phyloP scores from a whole-genome alignment of 2,888 invertebrate species.

The Drosophila cognata region DNA sequence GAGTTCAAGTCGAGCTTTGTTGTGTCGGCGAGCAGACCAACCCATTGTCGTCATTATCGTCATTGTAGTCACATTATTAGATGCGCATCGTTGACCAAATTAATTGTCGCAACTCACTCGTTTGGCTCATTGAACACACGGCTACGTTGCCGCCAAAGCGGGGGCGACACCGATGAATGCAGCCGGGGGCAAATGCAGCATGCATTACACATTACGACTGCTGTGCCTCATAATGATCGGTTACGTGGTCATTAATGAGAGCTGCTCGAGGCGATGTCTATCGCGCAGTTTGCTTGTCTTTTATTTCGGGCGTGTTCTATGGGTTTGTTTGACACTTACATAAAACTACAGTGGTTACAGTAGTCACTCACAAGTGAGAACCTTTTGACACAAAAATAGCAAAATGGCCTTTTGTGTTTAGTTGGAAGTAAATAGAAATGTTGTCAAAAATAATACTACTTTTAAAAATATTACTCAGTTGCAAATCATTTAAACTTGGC shows the following conservation, averaged over 20 bases:
- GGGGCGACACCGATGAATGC: constrained; percentile 28
- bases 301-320: constrained; percentile 41
- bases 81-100: constrained; percentile 74
- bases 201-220: neutral
- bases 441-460: neutral
- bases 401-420: neutral
- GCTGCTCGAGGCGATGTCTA: constrained; percentile 33
- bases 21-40: constrained; percentile 3
- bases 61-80: constrained; percentile 78
- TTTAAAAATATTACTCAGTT: neutral
- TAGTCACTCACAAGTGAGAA: neutral
- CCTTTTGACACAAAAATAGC: no score
- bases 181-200: constrained; percentile 30
- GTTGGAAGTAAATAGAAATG: neutral
- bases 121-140: constrained; percentile 47
- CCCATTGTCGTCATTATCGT: constrained; percentile 57
- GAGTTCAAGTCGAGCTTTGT: constrained; percentile 53
- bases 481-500: neutral
- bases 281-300: constrained; percentile 19
- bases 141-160: constrained; percentile 30
- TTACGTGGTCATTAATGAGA: constrained; percentile 50
- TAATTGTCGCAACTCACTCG: constrained; percentile 62
- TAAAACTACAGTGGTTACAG: neutral
- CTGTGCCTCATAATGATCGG: constrained; percentile 58
- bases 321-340: constrained; percentile 33